Percentiles rank a stretch among this genome's conserved stretches.
These are phyloP conservation scores for Osmoderma eremita DNA, from an alignment of 2,888 invertebrate genomes.

Conservation along the genomic window DNA sequence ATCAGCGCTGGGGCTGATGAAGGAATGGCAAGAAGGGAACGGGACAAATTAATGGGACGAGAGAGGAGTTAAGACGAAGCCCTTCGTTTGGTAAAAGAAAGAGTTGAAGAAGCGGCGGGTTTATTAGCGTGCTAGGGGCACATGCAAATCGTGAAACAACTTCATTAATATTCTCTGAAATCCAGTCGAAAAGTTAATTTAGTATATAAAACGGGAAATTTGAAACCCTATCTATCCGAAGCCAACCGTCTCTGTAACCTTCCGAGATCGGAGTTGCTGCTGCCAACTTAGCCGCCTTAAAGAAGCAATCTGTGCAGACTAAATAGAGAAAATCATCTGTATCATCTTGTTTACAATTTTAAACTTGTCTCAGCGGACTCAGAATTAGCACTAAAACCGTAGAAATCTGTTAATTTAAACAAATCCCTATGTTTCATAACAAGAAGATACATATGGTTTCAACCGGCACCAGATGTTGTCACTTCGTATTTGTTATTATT, in stretches of 20 bases:
- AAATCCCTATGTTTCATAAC: no score
- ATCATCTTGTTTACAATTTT: no score
- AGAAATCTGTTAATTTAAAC: no score
- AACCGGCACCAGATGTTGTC: no score
- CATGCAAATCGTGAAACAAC: constrained; percentile 62
- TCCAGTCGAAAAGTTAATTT: constrained; percentile 33
- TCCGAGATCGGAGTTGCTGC: no score
- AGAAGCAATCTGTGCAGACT: constrained; percentile 4
- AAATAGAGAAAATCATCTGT: no score
- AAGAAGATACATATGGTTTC: no score
- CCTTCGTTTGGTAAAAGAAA: constrained; percentile 31
- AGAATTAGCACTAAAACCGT: no score
- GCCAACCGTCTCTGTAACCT: neutral
- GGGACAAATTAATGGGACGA: constrained; percentile 58
- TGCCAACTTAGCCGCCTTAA: constrained; percentile 33
- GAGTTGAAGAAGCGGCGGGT: no score
- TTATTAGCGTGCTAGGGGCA: constrained; percentile 56
- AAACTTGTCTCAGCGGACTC: no score
- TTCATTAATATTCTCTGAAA: constrained; percentile 61
- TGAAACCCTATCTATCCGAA: neutral
- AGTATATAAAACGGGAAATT: constrained; percentile 1
- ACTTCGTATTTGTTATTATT: no score
- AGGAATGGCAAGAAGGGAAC: constrained; percentile 35
- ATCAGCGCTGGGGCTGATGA: constrained; percentile 55
- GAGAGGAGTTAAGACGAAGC: constrained; percentile 50